Conservation (phyloP, 2,888 invertebrate species). For the Dendrolimus houi region DNA sequence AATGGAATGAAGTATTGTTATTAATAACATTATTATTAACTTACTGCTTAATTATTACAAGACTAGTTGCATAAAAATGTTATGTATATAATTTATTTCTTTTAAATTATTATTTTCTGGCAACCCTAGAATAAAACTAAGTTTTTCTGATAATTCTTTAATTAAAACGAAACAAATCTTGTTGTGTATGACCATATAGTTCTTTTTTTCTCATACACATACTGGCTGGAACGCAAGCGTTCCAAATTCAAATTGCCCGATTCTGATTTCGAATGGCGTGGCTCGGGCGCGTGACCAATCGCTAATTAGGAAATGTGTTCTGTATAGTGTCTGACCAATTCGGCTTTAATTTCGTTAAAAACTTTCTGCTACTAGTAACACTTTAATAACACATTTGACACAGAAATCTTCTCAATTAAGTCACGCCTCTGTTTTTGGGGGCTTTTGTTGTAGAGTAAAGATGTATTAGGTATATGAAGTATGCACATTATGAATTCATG, state of each 20-base stretch:
- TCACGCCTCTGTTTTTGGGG: neutral
- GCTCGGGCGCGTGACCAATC: slow-evolving; percentile 69
- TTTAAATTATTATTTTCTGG: neutral
- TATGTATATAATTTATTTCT: no score
- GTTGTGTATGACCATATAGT: slow-evolving; percentile 29
- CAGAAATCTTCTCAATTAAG: neutral
- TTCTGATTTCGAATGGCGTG: slow-evolving; percentile 53
- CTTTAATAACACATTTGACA: neutral
- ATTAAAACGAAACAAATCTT: slow-evolving; percentile 32
- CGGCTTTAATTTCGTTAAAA: neutral
- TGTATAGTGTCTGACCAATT: slow-evolving; percentile 8
- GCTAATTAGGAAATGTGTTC: slow-evolving; percentile 73
- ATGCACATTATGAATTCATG: no score
- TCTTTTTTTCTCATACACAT: slow-evolving; percentile 19
- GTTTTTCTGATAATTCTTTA: slow-evolving; percentile 31
- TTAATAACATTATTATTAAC: no score
- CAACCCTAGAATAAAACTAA: slow-evolving; percentile 6
- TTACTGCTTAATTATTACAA: neutral
- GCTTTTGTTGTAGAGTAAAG: no score
- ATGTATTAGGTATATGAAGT: no score
- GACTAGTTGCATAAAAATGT: neutral
- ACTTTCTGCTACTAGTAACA: neutral
- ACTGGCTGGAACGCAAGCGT: slow-evolving; percentile 45
- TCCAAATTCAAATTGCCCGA: slow-evolving; percentile 68
- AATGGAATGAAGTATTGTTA: no score